phyloP scores from a whole-genome alignment of 2,797 vertebrate genomes.

The Dromococcyx pavoninus region DNA sequence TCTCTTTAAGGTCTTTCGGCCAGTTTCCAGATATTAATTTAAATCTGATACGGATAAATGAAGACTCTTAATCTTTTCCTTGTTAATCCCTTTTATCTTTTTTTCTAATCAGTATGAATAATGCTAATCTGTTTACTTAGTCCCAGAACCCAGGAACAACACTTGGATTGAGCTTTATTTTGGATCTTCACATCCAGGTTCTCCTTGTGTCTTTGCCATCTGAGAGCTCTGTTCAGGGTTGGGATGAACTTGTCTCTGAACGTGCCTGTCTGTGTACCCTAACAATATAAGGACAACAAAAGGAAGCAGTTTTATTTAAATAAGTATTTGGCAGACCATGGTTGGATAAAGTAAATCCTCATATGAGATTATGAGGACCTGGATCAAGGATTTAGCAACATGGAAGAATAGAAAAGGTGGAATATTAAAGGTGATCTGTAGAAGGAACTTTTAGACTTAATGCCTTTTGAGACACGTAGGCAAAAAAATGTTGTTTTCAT shows the following conservation, averaged over 20 bases:
- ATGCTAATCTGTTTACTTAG: slow-evolving; percentile 4
- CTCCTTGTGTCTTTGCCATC: neutral
- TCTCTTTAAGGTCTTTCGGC: neutral
- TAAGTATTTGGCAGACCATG: neutral
- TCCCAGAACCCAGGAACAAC: neutral
- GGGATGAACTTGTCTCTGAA: neutral
- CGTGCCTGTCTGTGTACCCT: neutral
- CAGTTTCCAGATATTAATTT: neutral
- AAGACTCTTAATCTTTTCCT: neutral
- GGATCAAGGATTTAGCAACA: neutral
- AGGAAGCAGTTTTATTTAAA: neutral
- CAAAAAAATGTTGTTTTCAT: neutral
- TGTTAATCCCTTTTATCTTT: slow-evolving; percentile 7
- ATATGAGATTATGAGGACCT: neutral
- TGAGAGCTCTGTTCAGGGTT: neutral
- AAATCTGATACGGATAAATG: neutral
- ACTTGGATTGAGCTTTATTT: neutral
- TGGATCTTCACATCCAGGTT: neutral
- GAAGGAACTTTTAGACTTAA: neutral
- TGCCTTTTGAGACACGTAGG: neutral
- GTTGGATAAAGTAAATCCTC: neutral
- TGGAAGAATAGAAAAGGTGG: neutral
- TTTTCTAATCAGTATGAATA: neutral
- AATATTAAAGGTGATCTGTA: neutral
- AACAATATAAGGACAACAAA: neutral